Conservation (phyloP, 2,113 vertebrate species). For the Aldabrachelys gigantea region DNA sequence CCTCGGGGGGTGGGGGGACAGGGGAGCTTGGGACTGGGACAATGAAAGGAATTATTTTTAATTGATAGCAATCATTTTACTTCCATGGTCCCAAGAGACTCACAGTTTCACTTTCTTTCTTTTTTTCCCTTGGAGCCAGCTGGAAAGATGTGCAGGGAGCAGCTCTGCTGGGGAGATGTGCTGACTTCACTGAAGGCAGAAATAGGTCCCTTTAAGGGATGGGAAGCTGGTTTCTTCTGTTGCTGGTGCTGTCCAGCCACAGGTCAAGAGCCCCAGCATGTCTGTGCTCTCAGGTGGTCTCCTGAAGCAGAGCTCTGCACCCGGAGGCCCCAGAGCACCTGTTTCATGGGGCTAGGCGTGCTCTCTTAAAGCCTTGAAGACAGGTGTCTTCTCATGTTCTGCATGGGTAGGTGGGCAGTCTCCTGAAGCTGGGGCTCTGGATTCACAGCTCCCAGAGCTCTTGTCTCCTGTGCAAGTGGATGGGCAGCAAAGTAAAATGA, state of each 20-base stretch:
- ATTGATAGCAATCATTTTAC: neutral
- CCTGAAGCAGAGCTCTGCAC: neutral
- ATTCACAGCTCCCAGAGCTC: neutral
- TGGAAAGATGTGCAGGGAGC: constrained; percentile 20
- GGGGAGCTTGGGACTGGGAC: neutral
- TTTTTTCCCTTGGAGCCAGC: neutral
- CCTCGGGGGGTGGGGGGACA: neutral
- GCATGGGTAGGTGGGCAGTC: neutral
- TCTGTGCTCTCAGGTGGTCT: neutral
- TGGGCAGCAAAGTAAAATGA: neutral
- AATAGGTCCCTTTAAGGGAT: neutral
- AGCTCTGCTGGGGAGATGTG: constrained; percentile 13
- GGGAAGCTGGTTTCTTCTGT: neutral
- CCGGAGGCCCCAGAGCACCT: neutral
- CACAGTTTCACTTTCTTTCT: constrained; percentile 16
- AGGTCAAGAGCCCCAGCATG: neutral
- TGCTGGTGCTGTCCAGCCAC: neutral
- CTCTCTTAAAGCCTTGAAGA: neutral
- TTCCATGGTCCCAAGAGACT: neutral
- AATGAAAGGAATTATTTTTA: constrained; percentile 26
- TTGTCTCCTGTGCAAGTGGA: neutral
- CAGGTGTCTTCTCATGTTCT: rapidly evolving
- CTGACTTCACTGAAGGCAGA: constrained; percentile 8
- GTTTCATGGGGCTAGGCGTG: neutral
- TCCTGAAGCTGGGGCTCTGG: neutral